Conservation (phyloP, 37 sponge, comb jelly and placozoan genomes). For the Ephydatia muelleri region DNA sequence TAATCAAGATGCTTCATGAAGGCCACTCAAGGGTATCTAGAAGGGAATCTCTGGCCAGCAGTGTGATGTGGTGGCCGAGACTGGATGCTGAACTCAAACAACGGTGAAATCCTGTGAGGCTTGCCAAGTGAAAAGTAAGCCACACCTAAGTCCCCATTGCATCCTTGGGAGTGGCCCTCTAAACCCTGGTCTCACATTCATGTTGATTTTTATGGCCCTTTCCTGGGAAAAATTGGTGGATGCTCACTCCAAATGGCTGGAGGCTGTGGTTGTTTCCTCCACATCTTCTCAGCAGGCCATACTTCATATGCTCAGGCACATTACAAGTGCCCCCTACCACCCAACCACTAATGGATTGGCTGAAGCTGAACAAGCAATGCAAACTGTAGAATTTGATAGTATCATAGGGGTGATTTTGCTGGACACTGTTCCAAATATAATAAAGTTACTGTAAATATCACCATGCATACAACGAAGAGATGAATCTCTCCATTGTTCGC, state of each 20-base stretch:
- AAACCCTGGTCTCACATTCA: conserved; percentile 35
- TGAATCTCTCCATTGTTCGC: no score
- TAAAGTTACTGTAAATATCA: no score
- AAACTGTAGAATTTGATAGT: no score
- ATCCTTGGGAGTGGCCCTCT: conserved; percentile 40
- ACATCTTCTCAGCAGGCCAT: no score
- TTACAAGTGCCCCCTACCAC: no score
- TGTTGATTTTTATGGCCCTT: conserved; percentile 28
- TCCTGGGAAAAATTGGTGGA: conserved; percentile 31
- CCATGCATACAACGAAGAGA: no score
- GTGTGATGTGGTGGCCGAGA: conserved; percentile 51
- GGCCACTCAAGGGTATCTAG: conserved; percentile 12
- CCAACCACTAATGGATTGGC: no score
- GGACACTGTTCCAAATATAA: no score
- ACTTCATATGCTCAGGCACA: no score
- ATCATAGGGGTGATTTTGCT: no score
- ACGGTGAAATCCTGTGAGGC: not conserved
- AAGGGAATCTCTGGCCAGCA: conserved; percentile 24
- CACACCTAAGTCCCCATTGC: not conserved
- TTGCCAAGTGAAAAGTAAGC: not conserved
- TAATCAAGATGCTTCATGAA: conserved; percentile 6
- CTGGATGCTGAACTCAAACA: conserved; percentile 13
- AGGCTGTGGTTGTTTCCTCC: conserved; percentile 5
- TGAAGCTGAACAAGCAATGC: no score
- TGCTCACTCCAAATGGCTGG: conserved; percentile 38